A percentile compares a stretch with the other conserved stretches of the same genome.
phyloP scores from a whole-genome alignment of 2,888 invertebrate species.

The Tinea trinotella region DNA sequence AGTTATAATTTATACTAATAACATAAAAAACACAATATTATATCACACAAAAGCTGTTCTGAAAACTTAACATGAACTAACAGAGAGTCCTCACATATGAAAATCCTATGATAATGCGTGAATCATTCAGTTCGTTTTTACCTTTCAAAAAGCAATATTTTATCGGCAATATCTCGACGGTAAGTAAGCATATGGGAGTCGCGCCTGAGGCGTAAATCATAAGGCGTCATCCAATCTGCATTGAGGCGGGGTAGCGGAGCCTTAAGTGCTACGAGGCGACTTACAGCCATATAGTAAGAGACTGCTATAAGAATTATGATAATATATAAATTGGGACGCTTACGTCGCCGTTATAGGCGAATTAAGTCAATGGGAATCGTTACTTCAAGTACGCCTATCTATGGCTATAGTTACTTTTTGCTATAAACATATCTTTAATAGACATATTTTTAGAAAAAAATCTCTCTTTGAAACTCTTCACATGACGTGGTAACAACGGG shows the following conservation, averaged over 20 bases:
- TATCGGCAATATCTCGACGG: conserved; percentile 13
- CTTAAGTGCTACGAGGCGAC: conserved; percentile 26
- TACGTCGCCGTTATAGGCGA: conserved; percentile 4
- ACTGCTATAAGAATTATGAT: conserved; percentile 10
- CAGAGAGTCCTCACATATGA: background rate
- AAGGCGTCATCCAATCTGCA: conserved; percentile 34
- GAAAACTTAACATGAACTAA: background rate
- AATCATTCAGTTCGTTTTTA: conserved; percentile 14
- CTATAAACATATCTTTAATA: background rate
- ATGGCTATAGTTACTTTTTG: background rate
- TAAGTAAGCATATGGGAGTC: conserved; percentile 23
- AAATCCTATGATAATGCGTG: conserved; percentile 9
- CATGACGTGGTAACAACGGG: background rate
- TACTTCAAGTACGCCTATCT: background rate
- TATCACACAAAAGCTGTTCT: background rate
- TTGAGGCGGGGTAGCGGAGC: conserved; percentile 21
- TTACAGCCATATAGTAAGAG: conserved; percentile 8
- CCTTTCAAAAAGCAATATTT: conserved; percentile 16
- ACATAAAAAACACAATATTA: no score
- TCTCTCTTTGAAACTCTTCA: no score
- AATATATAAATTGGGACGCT: conserved; percentile 9
- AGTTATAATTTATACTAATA: no score
- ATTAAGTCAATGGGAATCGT: conserved; percentile 12
- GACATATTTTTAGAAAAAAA: no score
- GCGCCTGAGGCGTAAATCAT: conserved; percentile 32